These are phyloP conservation scores for Pandemis corylana DNA, from an alignment of 2,888 invertebrate species.

Conservation along the genomic window DNA sequence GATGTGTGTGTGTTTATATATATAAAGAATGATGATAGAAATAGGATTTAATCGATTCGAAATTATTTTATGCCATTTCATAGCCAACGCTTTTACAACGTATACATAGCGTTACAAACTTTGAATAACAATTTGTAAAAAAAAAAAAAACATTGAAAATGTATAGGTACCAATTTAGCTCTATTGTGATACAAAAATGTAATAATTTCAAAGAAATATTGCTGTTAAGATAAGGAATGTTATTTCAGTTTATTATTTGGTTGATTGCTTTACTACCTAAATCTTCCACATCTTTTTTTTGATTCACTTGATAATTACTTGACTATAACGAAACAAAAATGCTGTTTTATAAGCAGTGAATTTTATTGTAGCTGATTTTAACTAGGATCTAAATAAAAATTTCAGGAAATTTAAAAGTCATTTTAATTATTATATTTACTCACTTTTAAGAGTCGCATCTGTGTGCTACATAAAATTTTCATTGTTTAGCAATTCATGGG, in stretches of 20 bases:
- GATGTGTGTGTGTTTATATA: neutral
- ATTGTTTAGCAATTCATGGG: too few relatives aligned
- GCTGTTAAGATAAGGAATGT: neutral
- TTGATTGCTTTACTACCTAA: neutral
- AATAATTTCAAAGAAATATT: neutral
- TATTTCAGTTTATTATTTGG: neutral
- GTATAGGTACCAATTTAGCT: neutral
- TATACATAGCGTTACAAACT: too few relatives aligned
- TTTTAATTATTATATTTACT: neutral
- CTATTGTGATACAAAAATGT: neutral
- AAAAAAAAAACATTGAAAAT: too few relatives aligned
- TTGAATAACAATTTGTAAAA: neutral
- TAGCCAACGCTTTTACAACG: neutral
- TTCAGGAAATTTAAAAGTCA: neutral
- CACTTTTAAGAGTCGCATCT: too few relatives aligned
- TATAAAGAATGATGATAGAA: neutral
- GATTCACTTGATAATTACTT: too few relatives aligned
- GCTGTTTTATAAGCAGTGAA: too few relatives aligned
- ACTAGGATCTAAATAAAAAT: neutral
- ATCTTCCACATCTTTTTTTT: neutral
- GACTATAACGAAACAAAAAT: too few relatives aligned
- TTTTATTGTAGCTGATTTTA: neutral
- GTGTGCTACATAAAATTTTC: too few relatives aligned
- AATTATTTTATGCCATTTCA: neutral
- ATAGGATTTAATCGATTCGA: neutral